Evolutionary conservation across 1,140 invertebrate species (phyloP).

Genomic region (Drosophila insularis): DNA sequence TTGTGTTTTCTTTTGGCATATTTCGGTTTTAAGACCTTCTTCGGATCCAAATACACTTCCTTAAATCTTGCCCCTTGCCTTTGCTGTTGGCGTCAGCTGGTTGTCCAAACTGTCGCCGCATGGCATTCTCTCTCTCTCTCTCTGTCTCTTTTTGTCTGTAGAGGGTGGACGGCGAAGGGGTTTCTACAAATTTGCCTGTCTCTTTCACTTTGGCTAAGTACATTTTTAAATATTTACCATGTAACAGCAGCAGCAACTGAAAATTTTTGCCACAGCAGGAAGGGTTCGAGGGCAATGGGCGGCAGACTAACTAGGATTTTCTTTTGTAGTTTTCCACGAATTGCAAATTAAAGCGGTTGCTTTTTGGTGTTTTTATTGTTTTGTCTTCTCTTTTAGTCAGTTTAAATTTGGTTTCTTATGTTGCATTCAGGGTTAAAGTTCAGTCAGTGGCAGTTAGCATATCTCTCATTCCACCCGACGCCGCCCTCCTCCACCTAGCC

Average conservation of each 20-base stretch:
- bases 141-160: constrained; percentile 16
- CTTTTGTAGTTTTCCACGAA: constrained; percentile 70
- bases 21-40: too few species aligned
- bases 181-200: constrained; percentile 52
- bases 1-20: constrained; percentile 2
- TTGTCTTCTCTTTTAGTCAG: constrained; percentile 10
- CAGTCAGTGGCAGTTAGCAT: constrained; percentile 64
- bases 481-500: not conserved
- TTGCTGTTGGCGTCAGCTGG: constrained; percentile 61
- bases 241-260: constrained; percentile 54
- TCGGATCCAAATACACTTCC: not conserved
- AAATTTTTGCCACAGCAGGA: not conserved
- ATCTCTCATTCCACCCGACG: constrained; percentile 4
- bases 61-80: not conserved
- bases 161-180: not conserved
- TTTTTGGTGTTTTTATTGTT: constrained; percentile 22
- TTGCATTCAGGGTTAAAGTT: constrained; percentile 70
- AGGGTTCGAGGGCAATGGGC: not conserved
- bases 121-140: constrained; percentile 40
- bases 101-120: constrained; percentile 72
- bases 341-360: constrained; percentile 75
- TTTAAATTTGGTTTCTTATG: constrained; percentile 21
- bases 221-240: constrained; percentile 81
- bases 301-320: constrained; percentile 50
- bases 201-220: constrained; percentile 80